Conservation (phyloP, 2,797 vertebrate genomes). For the Smutsia gigantea region DNA sequence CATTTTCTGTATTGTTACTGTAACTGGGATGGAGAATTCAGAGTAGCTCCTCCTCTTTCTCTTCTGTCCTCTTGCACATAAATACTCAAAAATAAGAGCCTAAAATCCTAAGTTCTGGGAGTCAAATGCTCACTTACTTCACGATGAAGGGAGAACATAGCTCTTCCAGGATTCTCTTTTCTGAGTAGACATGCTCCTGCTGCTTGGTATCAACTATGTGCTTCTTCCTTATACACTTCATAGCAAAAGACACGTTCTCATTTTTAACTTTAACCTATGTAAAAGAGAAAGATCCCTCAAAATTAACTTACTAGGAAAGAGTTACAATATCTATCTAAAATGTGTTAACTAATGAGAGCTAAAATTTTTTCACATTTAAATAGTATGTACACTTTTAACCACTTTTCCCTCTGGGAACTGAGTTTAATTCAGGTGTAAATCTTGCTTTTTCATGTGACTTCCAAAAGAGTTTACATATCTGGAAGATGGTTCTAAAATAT, state of each 20-base stretch:
- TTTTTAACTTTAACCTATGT: constrained; percentile 93
- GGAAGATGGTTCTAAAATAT: neutral
- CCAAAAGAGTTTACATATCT: neutral
- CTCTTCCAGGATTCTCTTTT: constrained; percentile 94
- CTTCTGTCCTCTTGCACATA: neutral
- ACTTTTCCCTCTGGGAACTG: neutral
- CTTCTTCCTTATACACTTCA: constrained; percentile 96
- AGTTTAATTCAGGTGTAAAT: neutral
- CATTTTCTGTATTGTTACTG: neutral
- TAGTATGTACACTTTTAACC: neutral
- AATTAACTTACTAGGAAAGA: neutral
- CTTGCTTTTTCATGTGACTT: neutral
- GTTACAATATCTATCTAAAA: neutral
- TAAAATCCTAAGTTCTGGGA: neutral
- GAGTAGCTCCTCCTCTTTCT: neutral
- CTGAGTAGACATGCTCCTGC: constrained; percentile 95
- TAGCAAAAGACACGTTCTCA: constrained; percentile 92
- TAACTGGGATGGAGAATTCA: neutral
- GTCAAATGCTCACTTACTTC: constrained; percentile 86
- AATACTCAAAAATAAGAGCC: neutral
- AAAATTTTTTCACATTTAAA: constrained; percentile 20
- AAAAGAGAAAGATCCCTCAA: constrained; percentile 6
- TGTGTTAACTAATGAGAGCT: neutral
- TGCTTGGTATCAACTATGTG: constrained; percentile 95
- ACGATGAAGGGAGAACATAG: constrained; percentile 94